Evolutionary conservation across 2,888 invertebrate genomes (phyloP).

Genomic region (Platerodrilus igneus): DNA sequence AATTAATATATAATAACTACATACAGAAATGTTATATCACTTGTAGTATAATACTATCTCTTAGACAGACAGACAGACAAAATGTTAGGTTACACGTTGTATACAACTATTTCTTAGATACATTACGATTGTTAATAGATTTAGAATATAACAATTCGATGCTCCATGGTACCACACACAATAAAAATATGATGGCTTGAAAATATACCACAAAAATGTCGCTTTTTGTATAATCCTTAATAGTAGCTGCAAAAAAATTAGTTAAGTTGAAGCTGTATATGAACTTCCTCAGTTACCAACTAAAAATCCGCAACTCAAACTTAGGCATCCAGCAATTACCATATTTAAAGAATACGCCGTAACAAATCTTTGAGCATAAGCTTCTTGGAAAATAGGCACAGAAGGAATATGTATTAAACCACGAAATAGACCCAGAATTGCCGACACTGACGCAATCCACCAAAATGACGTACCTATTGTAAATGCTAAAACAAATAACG

Average conservation of each 20-base stretch:
- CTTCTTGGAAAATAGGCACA: constrained; percentile 66
- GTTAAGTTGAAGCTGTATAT: neutral
- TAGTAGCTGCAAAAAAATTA: constrained; percentile 48
- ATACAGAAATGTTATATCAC: too few relatives aligned
- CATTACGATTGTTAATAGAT: too few relatives aligned
- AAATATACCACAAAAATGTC: constrained; percentile 63
- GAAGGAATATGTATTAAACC: constrained; percentile 67
- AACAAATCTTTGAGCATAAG: constrained; percentile 64
- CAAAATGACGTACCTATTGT: constrained; percentile 53
- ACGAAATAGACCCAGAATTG: constrained; percentile 62
- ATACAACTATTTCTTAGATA: too few relatives aligned
- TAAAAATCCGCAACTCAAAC: constrained; percentile 63
- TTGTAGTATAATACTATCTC: too few relatives aligned
- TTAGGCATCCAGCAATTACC: constrained; percentile 64
- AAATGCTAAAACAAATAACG: constrained; percentile 59
- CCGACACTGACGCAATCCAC: constrained; percentile 58
- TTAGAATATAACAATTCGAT: constrained; percentile 49
- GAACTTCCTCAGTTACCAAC: constrained; percentile 52
- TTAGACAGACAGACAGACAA: too few relatives aligned
- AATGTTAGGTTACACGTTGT: too few relatives aligned
- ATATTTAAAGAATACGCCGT: constrained; percentile 70
- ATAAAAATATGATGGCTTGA: constrained; percentile 60
- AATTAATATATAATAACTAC: too few relatives aligned
- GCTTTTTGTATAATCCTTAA: constrained; percentile 61
- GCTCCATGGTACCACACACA: constrained; percentile 66